Conservation (phyloP, 2,113 vertebrate genomes). For the Nannospalax galili region DNA sequence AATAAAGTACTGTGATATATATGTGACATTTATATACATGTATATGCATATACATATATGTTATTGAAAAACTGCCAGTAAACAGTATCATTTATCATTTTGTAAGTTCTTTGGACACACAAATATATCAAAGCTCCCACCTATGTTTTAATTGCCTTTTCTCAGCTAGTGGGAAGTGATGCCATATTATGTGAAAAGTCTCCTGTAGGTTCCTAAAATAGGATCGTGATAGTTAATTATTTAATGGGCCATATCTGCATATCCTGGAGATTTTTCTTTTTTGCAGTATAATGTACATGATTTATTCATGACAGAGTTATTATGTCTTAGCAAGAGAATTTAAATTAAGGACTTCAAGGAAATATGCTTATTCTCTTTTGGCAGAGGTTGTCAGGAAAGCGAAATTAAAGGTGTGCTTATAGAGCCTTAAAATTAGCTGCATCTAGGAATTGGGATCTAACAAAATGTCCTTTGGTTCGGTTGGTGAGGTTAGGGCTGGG, state of each 20-base stretch:
- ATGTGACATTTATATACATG: neutral
- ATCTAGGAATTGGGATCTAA: neutral
- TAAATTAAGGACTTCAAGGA: conserved; percentile 67
- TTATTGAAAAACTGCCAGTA: neutral
- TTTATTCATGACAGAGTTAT: conserved; percentile 70
- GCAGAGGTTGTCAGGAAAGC: neutral
- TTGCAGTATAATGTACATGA: conserved; percentile 43
- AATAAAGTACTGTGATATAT: neutral
- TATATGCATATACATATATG: neutral
- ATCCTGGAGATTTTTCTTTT: conserved; percentile 66
- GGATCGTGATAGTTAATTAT: conserved; percentile 48
- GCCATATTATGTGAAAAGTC: neutral
- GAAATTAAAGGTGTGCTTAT: neutral
- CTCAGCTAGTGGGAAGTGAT: neutral
- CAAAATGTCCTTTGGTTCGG: neutral
- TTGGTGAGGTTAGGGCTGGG: neutral
- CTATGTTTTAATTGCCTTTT: neutral
- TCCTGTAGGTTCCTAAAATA: conserved; percentile 1
- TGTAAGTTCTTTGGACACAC: neutral
- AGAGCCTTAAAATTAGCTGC: conserved; percentile 3
- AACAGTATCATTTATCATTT: neutral
- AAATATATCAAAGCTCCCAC: neutral
- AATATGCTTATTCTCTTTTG: conserved; percentile 32
- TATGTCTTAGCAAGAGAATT: conserved; percentile 60
- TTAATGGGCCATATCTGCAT: conserved; percentile 56